Evolutionary conservation across 2,888 invertebrate species (phyloP).

Genomic region (Cryptocheilus praepositus): DNA sequence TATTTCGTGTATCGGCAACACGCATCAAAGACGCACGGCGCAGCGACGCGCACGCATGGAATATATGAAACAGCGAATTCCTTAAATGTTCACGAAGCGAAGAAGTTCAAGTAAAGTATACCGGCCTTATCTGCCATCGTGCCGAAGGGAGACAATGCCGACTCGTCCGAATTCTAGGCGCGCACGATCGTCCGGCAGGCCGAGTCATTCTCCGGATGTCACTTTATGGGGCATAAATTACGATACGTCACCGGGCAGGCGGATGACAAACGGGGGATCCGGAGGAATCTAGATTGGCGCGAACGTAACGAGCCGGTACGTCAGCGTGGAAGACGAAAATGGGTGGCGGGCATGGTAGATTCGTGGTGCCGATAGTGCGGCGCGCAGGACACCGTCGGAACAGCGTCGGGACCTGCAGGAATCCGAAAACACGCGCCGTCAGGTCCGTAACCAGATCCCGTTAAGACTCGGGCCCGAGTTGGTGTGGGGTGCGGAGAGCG

Average conservation of each 20-base stretch:
- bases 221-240: too few relatives aligned
- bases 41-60: too few relatives aligned
- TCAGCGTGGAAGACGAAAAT: conserved; percentile 33
- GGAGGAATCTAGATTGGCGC: conserved; percentile 40
- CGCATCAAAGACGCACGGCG: too few relatives aligned
- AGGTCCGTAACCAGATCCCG: conserved; percentile 65
- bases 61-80: too few relatives aligned
- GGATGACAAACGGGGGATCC: conserved; percentile 4
- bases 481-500: conserved; percentile 35
- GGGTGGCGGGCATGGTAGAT: conserved; percentile 45
- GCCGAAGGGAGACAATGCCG: too few relatives aligned
- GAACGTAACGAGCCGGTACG: conserved; percentile 29
- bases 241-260: neutral
- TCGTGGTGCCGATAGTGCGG: conserved; percentile 49
- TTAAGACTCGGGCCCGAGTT: conserved; percentile 47
- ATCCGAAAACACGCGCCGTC: conserved; percentile 56
- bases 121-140: too few relatives aligned
- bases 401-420: conserved; percentile 34
- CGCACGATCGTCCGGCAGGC: too few relatives aligned
- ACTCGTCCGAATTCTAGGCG: too few relatives aligned
- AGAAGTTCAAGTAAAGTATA: too few relatives aligned
- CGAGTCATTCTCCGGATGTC: too few relatives aligned
- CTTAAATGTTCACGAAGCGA: too few relatives aligned
- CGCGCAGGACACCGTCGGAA: conserved; percentile 25
- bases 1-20: too few relatives aligned